Evolutionary conservation across 2,113 vertebrate genomes (phyloP), one percentile per base, ranked within the genome.

Genomic region (Irena cyanogastra): DNA sequence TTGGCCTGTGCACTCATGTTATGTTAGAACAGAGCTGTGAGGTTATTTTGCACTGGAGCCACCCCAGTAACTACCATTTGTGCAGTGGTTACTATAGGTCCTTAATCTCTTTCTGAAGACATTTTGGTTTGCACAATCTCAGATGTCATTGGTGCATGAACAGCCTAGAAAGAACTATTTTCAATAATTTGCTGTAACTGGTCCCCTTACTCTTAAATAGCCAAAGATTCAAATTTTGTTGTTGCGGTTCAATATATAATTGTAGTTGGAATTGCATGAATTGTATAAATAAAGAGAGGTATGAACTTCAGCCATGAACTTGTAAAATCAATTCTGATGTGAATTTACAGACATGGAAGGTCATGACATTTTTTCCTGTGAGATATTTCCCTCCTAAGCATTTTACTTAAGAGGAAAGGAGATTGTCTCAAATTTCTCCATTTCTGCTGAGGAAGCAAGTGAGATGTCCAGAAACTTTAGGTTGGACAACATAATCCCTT

Each of bases 101-200:
- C 94, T 80, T 85, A 86, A 88, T 93, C 85, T 91, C 72, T 92
- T 85, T 83, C 79, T 83, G 71, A 94, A 93, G 87, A 60, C 44
- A 26, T 68, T 79, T 85, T 83, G 54, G 53, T 50, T 81, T 91
- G 77, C 81, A 22, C 26, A 64, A 50, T 66, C 64, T 81, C 41
- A 54, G 16, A 69, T 77, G 26, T 45, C 50, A 69, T 12, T 2
- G 2, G 3, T 68, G 21, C n/a, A 47, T 68, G 86, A 83, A 35
- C 49, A 56, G 22, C 31, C 15, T 59, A 71, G 72, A 30, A 78
- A 83, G 59, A 75, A 82, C 26, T 10, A 27, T 0, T 1, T 53
- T 54, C 5, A 10, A 9, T 82, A 12, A 26, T 57, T 92, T 47
- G 37, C 42, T 88, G 24, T 86, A 39, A 45, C 35, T 31, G 47